Conservation (phyloP, 2,113 vertebrate species). For the Gasterosteus aculeatus region DNA sequence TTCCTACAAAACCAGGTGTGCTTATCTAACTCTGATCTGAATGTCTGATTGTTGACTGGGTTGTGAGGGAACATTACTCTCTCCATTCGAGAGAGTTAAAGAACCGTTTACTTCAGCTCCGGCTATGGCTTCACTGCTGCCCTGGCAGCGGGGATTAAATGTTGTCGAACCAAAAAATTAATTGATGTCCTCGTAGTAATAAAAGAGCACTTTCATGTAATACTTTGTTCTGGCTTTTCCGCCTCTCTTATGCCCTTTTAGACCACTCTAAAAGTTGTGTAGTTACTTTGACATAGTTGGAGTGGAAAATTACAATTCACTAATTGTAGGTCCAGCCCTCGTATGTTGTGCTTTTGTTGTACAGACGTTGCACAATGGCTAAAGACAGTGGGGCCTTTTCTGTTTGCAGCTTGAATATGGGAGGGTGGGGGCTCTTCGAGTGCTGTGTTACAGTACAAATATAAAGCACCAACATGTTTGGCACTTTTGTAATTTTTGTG, state of each 20-base stretch:
- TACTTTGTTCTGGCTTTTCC: neutral
- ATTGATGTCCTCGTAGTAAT: neutral
- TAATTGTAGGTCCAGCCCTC: constrained; percentile 48
- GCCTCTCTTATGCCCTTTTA: constrained; percentile 8
- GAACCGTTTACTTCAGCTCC: constrained; percentile 5
- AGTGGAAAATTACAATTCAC: constrained; percentile 24
- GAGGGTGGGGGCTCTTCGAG: constrained; percentile 21
- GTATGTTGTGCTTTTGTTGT: constrained; percentile 70
- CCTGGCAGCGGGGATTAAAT: constrained; percentile 15
- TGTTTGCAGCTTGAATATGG: neutral
- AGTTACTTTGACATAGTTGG: neutral
- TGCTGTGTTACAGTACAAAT: constrained; percentile 54
- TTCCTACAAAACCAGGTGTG: constrained; percentile 69
- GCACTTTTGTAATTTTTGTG: constrained; percentile 42
- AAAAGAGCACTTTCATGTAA: constrained; percentile 5
- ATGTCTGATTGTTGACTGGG: constrained; percentile 37
- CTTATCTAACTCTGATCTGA: constrained; percentile 72
- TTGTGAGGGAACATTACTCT: constrained; percentile 12
- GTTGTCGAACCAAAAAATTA: constrained; percentile 6
- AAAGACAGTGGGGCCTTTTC: neutral
- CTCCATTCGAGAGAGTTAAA: neutral
- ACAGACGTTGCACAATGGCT: constrained; percentile 8
- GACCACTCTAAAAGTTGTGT: neutral
- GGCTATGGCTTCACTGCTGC: constrained; percentile 47
- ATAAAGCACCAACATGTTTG: constrained; percentile 62